Base-by-base conservation (phyloP, 2,113 vertebrate species). In the Dryoscopus gambensis region DNA sequence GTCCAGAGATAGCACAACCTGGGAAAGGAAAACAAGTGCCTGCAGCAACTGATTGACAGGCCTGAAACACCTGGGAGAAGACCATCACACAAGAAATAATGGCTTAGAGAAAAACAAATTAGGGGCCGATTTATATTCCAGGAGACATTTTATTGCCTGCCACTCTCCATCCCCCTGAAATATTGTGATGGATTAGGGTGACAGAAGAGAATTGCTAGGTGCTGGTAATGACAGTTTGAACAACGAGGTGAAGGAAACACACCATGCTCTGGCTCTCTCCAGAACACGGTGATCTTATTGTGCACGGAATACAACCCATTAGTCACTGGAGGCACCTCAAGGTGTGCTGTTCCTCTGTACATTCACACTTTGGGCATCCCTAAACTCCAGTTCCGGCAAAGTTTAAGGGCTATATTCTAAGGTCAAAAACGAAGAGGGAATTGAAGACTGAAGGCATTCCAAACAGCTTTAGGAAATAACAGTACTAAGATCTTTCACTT, bases 51-150 rank as follows among this genome's bases (percentile, higher is more conserved):
- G 95, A 97, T 7, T 96, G 96, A 89, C 95, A 91, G 53, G 52
- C 56, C 83, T 62, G 84, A 94, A 93, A 94, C 95, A 93, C 85
- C 71, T 50, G 88, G 84, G 96, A 95, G 50, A 90, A 85, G 80
- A 91, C 84, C 89, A 84, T 31, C 4, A 12, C 71, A 79, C 65
- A 65, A 87, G 76, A 90, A 96, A 92, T 91, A 95, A 97, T 93
- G 69, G 75, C 89, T 94, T 74, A 60, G 94, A 94, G 90, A 91
- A 95, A 96, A 96, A 95, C 91, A 97, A 96, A 97, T 96, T 93
- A 94, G 88, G 53, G 92, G 46, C 22, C 7, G 7, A 90, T 97
- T 96, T 95, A 87, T 97, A 96, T 95, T 96, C 92, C 84, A 87
- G 91, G 91, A 94, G 88, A 96, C 91, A 95, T 96, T 95, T 95